These are phyloP conservation scores for Muscina levida DNA, from an alignment of 2,888 invertebrate species.

Conservation along the genomic window DNA sequence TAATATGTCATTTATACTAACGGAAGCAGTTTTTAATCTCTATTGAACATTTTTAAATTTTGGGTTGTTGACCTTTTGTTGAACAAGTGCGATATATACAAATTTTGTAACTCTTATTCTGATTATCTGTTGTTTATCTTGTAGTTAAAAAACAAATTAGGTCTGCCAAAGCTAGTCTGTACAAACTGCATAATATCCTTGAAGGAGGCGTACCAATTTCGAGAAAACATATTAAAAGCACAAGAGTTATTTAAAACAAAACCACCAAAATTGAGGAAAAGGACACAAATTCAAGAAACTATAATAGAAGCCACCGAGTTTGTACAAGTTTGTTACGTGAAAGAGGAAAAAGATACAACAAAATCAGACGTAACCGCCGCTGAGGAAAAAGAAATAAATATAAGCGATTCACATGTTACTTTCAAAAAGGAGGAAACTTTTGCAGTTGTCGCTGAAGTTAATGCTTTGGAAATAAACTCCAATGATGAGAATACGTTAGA, in stretches of 20 bases:
- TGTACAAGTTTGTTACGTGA: slow-evolving; percentile 48
- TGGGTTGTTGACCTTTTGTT: no score
- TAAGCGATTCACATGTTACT: slow-evolving; percentile 32
- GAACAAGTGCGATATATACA: no score
- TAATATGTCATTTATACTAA: no score
- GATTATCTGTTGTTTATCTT: neutral
- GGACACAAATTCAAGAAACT: neutral
- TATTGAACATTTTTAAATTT: no score
- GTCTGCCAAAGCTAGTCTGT: slow-evolving; percentile 66
- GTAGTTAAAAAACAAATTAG: slow-evolving; percentile 60
- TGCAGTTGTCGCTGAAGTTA: neutral
- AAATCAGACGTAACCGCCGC: neutral
- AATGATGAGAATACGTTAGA: slow-evolving; percentile 51
- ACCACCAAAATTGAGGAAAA: slow-evolving; percentile 36
- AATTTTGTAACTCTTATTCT: no score
- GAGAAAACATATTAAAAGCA: slow-evolving; percentile 62
- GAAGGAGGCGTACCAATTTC: slow-evolving; percentile 63
- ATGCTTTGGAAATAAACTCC: slow-evolving; percentile 46
- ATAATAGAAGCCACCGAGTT: slow-evolving; percentile 55
- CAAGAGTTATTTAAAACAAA: slow-evolving; percentile 59
- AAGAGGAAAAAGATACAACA: slow-evolving; percentile 45
- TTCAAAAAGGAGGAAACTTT: slow-evolving; percentile 9
- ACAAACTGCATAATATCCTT: slow-evolving; percentile 60
- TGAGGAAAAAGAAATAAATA: slow-evolving; percentile 56
- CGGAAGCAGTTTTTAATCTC: no score